Percentiles rank a stretch among this genome's conserved stretches.
phyloP scores from a whole-genome alignment of 2,888 invertebrate species.

The Eilema griseolum region DNA sequence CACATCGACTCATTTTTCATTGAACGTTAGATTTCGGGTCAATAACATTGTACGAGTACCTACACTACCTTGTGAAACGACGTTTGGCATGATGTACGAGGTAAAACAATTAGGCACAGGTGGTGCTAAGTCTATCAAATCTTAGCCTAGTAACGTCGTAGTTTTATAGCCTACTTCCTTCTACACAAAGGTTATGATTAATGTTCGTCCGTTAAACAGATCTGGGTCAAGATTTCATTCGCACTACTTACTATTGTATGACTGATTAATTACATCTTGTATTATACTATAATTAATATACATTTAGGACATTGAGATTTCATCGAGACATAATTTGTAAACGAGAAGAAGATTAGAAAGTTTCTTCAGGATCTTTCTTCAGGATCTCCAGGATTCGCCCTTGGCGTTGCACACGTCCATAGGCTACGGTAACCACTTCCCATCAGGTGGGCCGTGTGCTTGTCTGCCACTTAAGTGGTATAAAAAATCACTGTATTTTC shows the following conservation, averaged over 20 bases:
- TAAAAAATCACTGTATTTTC: too few relatives aligned
- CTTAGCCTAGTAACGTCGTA: not conserved
- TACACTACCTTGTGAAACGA: not conserved
- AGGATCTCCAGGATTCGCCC: too few relatives aligned
- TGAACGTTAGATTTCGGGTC: not conserved
- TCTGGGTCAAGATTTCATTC: slow-evolving; percentile 11
- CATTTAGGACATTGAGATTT: too few relatives aligned
- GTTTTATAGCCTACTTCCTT: slow-evolving; percentile 13
- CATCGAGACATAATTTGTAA: too few relatives aligned
- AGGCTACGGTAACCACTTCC: too few relatives aligned
- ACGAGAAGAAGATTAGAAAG: too few relatives aligned
- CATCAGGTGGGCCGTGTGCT: too few relatives aligned
- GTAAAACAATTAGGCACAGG: slow-evolving; percentile 1
- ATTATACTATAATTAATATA: too few relatives aligned
- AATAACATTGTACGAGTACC: not conserved
- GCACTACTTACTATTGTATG: not conserved
- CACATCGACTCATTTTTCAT: not conserved
- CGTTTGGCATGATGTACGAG: not conserved
- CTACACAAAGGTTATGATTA: slow-evolving; percentile 14
- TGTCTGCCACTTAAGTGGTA: too few relatives aligned
- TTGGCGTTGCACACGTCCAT: too few relatives aligned
- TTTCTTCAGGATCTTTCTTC: too few relatives aligned
- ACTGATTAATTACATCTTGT: not conserved
- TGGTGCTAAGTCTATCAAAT: not conserved
- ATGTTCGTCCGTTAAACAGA: slow-evolving; percentile 7